These are phyloP conservation scores for Intellagama lesueurii DNA, from an alignment of 2,797 vertebrate genomes.

Conservation along the genomic window DNA sequence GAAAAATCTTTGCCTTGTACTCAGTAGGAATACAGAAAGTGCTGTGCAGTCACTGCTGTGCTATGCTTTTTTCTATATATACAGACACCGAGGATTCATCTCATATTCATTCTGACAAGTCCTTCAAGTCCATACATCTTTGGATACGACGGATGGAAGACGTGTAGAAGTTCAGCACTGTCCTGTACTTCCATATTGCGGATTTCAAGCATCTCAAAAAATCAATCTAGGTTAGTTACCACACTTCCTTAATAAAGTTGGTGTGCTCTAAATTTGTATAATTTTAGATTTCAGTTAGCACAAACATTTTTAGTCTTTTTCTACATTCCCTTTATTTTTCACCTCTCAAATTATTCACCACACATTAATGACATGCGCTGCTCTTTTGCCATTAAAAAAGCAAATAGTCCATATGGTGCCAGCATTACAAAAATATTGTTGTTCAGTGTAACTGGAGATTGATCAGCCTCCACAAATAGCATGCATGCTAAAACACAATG, in stretches of 20 bases:
- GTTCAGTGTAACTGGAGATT: background rate
- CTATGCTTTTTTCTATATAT: conserved; percentile 66
- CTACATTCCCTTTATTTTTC: background rate
- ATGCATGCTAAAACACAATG: background rate
- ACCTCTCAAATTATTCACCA: background rate
- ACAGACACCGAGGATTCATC: conserved; percentile 64
- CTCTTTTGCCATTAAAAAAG: background rate
- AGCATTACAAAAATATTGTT: background rate
- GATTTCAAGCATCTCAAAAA: conserved; percentile 5
- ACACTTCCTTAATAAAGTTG: background rate
- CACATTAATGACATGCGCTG: no score
- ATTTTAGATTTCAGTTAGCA: background rate
- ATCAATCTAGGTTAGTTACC: background rate
- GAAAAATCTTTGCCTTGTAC: conserved; percentile 78
- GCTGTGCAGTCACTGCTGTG: conserved; percentile 70
- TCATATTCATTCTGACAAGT: conserved; percentile 68
- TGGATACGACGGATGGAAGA: conserved; percentile 35
- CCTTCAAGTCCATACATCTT: conserved; percentile 63
- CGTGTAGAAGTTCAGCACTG: conserved; percentile 39
- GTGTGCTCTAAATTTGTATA: background rate
- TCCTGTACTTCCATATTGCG: conserved; percentile 49
- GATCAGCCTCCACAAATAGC: background rate
- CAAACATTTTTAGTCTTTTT: background rate
- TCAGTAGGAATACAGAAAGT: conserved; percentile 78
- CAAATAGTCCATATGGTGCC: background rate